Conservation (phyloP, 2,113 vertebrate species). For the Myiopsitta monachus region DNA sequence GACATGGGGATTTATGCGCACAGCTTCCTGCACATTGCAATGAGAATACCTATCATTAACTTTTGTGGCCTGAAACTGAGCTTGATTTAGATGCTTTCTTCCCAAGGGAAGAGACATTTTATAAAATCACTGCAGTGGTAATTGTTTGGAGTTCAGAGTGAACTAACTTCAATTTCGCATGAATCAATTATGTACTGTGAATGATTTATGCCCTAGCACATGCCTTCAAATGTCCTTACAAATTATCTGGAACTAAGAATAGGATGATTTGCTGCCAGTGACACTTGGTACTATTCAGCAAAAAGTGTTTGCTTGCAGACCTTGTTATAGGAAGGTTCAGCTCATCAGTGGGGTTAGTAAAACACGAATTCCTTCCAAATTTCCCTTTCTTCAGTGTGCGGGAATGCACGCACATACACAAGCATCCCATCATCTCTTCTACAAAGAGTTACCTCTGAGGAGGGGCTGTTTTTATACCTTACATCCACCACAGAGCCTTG, state of each 20-base stretch:
- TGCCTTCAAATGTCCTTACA: background rate
- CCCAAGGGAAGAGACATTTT: conserved; percentile 8
- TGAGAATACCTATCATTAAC: background rate
- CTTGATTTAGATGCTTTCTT: conserved; percentile 48
- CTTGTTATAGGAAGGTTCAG: background rate
- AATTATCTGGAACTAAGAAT: background rate
- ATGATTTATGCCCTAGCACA: background rate
- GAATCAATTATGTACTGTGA: background rate
- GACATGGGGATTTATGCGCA: background rate
- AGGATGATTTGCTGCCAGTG: conserved; percentile 26
- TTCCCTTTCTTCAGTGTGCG: background rate
- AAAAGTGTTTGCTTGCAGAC: background rate
- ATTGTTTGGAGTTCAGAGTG: conserved; percentile 26
- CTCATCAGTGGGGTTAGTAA: background rate
- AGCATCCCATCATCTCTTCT: background rate
- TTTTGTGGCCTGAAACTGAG: background rate
- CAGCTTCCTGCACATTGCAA: background rate
- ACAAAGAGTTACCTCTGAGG: background rate
- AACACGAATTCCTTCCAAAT: background rate
- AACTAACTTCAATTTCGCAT: background rate
- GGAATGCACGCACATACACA: fast-evolving
- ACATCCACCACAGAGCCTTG: background rate
- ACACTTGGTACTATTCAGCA: background rate
- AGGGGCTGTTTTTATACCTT: background rate
- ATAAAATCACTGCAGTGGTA: background rate